Conservation (phyloP, 2,797 vertebrate genomes). For the Malacoraja senta region DNA sequence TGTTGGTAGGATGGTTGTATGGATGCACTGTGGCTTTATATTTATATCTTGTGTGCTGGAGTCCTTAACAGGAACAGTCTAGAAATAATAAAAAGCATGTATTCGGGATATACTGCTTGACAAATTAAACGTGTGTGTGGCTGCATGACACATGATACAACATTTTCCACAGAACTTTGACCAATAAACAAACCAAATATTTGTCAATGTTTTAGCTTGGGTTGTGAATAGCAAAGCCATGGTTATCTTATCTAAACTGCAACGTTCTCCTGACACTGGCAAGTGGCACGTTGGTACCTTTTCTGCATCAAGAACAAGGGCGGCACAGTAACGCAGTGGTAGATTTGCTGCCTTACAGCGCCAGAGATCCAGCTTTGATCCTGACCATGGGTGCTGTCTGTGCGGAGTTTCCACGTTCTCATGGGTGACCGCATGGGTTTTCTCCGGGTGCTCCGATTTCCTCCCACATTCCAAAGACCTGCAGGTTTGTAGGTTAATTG, state of each 20-base stretch:
- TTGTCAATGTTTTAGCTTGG: neutral
- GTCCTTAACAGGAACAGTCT: neutral
- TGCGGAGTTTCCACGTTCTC: too few species aligned
- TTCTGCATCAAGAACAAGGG: neutral
- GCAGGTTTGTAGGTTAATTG: too few species aligned
- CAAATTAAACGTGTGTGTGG: slow-evolving; percentile 2
- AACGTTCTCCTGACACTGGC: neutral
- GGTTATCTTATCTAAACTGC: neutral
- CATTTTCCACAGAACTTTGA: slow-evolving; percentile 29
- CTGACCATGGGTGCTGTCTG: too few species aligned
- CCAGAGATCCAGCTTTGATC: too few species aligned
- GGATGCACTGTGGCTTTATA: neutral
- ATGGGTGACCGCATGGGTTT: too few species aligned
- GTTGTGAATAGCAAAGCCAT: neutral
- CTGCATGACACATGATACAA: neutral
- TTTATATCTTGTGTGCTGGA: neutral
- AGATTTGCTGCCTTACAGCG: too few species aligned
- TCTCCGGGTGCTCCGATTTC: too few species aligned
- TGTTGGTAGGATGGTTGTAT: neutral
- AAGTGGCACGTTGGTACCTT: neutral
- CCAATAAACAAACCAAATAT: slow-evolving; percentile 28
- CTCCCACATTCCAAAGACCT: too few species aligned
- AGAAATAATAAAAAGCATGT: neutral
- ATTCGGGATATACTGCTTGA: slow-evolving; percentile 3
- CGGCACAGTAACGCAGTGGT: too few species aligned